Base-by-base conservation (phyloP, 2,888 invertebrate genomes). In the Thymelicus lineola region DNA sequence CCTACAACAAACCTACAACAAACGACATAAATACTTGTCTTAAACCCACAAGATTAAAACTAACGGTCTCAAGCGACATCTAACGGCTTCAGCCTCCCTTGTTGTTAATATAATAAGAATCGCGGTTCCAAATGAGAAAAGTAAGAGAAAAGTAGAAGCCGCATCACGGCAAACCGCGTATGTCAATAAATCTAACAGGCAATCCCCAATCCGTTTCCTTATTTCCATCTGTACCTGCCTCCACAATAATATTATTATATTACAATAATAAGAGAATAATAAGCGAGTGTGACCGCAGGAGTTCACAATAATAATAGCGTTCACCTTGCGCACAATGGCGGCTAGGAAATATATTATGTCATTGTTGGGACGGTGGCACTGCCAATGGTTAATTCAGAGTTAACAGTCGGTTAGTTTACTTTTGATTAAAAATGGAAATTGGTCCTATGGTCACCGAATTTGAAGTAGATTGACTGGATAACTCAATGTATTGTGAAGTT, bases 261-360 rank as follows among this genome's bases (percentile, higher is more conserved):
- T 76, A 80, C 76, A 82, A 82, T 85, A 85, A 82, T 82, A 85
- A 78, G 80, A 77, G 80, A 83, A 85, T 83, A 84, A 84, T 83
- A 86, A 85, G 81, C 79, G 75, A 77, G 73, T 84, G 84, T 86
- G 87, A 89, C 87, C 87, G 85, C 86, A 88, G 75, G 73, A 73
- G 80, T 79, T 77, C 73, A 69, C 63, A 71, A 78, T 78, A 85
- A 83, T 86, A 84, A 81, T 80, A 83, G 82, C 81, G 78, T 85
- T 84, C 85, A 83, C 83, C 83, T 80, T 81, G 80, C 81, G 79
- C 80, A 86, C 87, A 87, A 86, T 86, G 80, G 85, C 72, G 75
- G 77, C 73, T 76, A 78, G 79, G 75, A 85, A 84, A 86, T 83
- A 79, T 83, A 86, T 88, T 85, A 85, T 86, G 84, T 87, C 86